These are phyloP conservation scores for Corella eumyota DNA, from an alignment of 23 tunicate species.

Conservation along the genomic window DNA sequence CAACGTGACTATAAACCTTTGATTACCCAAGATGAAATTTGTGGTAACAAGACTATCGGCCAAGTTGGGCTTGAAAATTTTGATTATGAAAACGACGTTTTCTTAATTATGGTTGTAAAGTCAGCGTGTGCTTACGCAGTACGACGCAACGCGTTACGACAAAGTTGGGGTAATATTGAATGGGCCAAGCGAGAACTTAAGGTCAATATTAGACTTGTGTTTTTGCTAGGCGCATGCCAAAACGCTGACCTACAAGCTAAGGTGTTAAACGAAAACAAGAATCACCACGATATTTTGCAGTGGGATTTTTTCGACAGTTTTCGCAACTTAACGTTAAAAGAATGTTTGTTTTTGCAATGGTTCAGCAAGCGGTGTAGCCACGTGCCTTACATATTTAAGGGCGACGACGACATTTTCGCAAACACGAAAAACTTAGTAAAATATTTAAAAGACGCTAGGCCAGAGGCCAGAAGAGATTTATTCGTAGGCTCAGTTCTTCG, in stretches of 20 bases:
- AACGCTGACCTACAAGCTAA: not conserved
- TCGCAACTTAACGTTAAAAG: conserved; percentile 69
- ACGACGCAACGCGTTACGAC: conserved; percentile 50
- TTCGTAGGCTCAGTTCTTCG: conserved; percentile 51
- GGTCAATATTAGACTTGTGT: conserved; percentile 27
- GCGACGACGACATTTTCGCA: conserved; percentile 83
- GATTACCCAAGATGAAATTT: conserved; percentile 26
- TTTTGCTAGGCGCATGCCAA: conserved; percentile 51
- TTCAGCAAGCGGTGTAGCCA: conserved; percentile 29
- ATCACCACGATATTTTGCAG: conserved; percentile 41
- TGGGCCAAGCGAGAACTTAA: conserved; percentile 19
- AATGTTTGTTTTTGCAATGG: conserved; percentile 80
- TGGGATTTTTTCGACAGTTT: conserved; percentile 83
- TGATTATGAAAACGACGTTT: conserved; percentile 39
- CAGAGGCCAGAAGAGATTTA: conserved; percentile 8
- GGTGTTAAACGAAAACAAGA: conserved; percentile 18
- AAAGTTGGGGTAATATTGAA: conserved; percentile 57
- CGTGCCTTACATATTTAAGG: conserved; percentile 68
- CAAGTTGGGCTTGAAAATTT: conserved; percentile 7
- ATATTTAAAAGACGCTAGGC: conserved; percentile 10
- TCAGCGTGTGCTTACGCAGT: conserved; percentile 34
- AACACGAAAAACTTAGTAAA: conserved; percentile 53
- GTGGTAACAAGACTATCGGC: not conserved
- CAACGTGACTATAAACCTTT: conserved; percentile 39
- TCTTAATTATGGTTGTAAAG: conserved; percentile 53